Evolutionary conservation across 2,888 invertebrate species (phyloP), one percentile per base, ranked within the genome.

Genomic region (Adelognathus sp.): DNA sequence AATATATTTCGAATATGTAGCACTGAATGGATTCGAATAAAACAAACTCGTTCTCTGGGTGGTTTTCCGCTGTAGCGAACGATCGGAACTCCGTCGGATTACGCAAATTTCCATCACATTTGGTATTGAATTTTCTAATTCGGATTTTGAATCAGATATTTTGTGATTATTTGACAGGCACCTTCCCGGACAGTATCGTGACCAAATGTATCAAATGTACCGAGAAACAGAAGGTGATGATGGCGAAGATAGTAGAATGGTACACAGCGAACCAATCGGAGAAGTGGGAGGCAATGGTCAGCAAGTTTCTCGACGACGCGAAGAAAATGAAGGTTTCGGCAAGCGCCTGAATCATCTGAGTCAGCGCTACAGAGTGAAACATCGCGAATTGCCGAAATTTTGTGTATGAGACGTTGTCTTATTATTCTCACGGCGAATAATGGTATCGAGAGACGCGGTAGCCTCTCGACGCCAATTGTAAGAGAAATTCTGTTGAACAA

Each of bases 151-250:
- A 41, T 7, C 5, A 21, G 1, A 2, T 11, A 9, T 31, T 6
- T 46, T 2, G n/a, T 46, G 7, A 11, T 21, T 21, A 29, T 67
- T 11, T 18, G n/a, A 46, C 67, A 88, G 88, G 82, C 0, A 76
- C 78, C 14, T 83, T 87, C 7, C 84, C 88, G 4, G 89, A 89
- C 66, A 84, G 83, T 3, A 50, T 89, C 3, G 84, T 86, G 5
- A 89, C 88, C 1, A 85, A 83, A 3, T 89, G 89, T 71, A 78
- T 50, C 41, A 88, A 81, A 31, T 89, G 89, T 63, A 88, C 89
- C 0, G 83, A 83, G 0, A 88, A 82, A 36, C 89, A 88, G 64
- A 79, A 85, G 29, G 18, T 76, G 0, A 85, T 85, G 60, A 84
- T 88, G 41, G 85, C 83, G 7, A 82, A 82, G 33, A 67, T 88